Evolutionary conservation across 2,797 vertebrate genomes (phyloP).

Genomic region (Xyrichtys novacula): DNA sequence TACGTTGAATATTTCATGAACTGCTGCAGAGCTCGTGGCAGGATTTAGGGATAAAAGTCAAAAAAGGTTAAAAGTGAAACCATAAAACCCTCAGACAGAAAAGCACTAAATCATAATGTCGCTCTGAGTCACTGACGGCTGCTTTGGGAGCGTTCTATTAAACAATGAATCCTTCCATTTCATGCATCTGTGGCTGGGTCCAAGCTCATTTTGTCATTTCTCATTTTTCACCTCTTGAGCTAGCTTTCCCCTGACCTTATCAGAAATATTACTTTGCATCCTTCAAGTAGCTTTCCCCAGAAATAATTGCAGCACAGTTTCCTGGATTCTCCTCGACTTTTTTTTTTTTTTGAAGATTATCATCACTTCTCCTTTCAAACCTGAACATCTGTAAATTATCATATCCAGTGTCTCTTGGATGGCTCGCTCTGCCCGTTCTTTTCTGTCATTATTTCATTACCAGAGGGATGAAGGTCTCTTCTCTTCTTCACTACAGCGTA

Average conservation of each 20-base stretch:
- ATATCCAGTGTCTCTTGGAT: slow-evolving; percentile 66
- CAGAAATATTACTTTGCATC: slow-evolving; percentile 16
- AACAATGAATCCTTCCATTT: slow-evolving; percentile 25
- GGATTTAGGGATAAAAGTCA: slow-evolving; percentile 30
- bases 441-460: slow-evolving; percentile 65
- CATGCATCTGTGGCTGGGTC: slow-evolving; percentile 13
- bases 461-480: slow-evolving; percentile 63
- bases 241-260: slow-evolving; percentile 27
- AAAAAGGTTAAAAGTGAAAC: slow-evolving; percentile 34
- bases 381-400: slow-evolving; percentile 77
- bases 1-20: slow-evolving; percentile 29
- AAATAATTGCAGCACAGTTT: slow-evolving; percentile 26
- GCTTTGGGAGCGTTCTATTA: slow-evolving; percentile 14
- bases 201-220: slow-evolving; percentile 12
- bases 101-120: slow-evolving; percentile 28
- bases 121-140: slow-evolving; percentile 20
- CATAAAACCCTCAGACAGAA: slow-evolving; percentile 29
- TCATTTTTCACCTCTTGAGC: slow-evolving; percentile 29
- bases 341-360: slow-evolving; percentile 45
- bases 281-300: slow-evolving; percentile 24
- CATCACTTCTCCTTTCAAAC: slow-evolving; percentile 51
- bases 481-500: slow-evolving; percentile 57
- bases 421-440: slow-evolving; percentile 28
- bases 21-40: slow-evolving; percentile 24
- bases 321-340: slow-evolving; percentile 30